phyloP scores from a whole-genome alignment of 2,888 invertebrate genomes.

The Agrenia bidenticulata region DNA sequence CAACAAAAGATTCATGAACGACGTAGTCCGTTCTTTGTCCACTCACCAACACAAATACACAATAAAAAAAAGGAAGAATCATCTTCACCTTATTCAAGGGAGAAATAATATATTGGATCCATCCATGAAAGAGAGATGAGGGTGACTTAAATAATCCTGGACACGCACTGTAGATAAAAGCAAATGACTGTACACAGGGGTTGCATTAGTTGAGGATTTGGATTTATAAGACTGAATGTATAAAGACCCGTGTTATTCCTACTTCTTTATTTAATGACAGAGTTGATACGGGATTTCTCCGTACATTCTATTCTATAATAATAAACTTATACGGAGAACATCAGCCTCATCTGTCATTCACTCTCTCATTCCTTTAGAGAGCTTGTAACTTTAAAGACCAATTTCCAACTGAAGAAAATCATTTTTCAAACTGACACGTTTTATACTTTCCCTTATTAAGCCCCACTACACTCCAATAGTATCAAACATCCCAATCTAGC shows the following conservation, averaged over 20 bases:
- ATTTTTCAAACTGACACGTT: constrained; percentile 8
- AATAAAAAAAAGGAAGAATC: neutral
- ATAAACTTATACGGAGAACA: neutral
- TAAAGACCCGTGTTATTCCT: neutral
- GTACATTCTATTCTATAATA: constrained; percentile 2
- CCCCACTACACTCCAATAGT: neutral
- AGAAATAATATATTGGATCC: neutral
- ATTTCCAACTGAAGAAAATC: constrained; percentile 3
- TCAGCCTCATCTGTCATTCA: neutral
- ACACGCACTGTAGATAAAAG: constrained; percentile 18
- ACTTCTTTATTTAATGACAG: neutral
- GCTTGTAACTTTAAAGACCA: neutral
- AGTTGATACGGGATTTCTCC: neutral
- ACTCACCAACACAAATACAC: too few species aligned
- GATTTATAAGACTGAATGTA: neutral
- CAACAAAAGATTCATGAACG: too few species aligned
- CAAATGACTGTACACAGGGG: constrained; percentile 15
- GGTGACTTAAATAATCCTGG: constrained; percentile 11
- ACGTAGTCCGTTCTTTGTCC: too few species aligned
- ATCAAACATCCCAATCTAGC: too few species aligned
- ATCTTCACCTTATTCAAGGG: neutral
- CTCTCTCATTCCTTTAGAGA: neutral
- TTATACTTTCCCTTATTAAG: constrained; percentile 3
- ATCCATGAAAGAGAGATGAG: neutral
- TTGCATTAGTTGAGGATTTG: constrained; percentile 2